Percentiles rank a stretch among this genome's conserved stretches.
These are phyloP conservation scores for Nomada fabriciana DNA, from an alignment of 2,888 invertebrate species.

Conservation along the genomic window DNA sequence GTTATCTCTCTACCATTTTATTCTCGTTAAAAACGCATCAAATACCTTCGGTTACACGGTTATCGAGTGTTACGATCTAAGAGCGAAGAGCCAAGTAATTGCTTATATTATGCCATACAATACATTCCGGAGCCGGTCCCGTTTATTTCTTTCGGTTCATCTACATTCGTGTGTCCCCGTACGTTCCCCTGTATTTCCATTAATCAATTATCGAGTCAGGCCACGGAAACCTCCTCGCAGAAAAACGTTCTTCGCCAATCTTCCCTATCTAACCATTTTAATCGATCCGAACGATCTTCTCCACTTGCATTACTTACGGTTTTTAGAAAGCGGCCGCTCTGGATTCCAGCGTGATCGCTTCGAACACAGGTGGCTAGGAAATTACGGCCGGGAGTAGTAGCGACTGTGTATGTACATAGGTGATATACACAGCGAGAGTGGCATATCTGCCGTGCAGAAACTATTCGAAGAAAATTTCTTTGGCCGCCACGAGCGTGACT, in stretches of 20 bases:
- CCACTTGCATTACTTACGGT: conserved; percentile 61
- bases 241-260: conserved; percentile 41
- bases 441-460: not conserved
- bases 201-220: conserved; percentile 69
- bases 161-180: conserved; percentile 53
- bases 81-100: conserved; percentile 42
- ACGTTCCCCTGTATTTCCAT: conserved; percentile 61
- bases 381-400: conserved; percentile 54
- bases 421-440: conserved; percentile 50
- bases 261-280: conserved; percentile 29
- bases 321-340: conserved; percentile 75
- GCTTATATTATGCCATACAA: conserved; percentile 36
- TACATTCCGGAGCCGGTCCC: conserved; percentile 28
- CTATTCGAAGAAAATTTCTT: conserved; percentile 61
- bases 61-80: conserved; percentile 34
- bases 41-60: not conserved
- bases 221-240: not conserved
- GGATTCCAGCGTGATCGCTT: conserved; percentile 69
- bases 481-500: conserved; percentile 48
- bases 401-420: not conserved
- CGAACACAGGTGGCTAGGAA: conserved; percentile 63
- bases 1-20: conserved; percentile 28
- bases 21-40: conserved; percentile 51
- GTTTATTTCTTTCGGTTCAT: conserved; percentile 10
- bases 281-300: conserved; percentile 67